A percentile compares a stretch with the other conserved stretches of the same genome.
These are phyloP conservation scores for Dinocampus coccinellae DNA, from an alignment of 2,888 invertebrate genomes.

Conservation along the genomic window DNA sequence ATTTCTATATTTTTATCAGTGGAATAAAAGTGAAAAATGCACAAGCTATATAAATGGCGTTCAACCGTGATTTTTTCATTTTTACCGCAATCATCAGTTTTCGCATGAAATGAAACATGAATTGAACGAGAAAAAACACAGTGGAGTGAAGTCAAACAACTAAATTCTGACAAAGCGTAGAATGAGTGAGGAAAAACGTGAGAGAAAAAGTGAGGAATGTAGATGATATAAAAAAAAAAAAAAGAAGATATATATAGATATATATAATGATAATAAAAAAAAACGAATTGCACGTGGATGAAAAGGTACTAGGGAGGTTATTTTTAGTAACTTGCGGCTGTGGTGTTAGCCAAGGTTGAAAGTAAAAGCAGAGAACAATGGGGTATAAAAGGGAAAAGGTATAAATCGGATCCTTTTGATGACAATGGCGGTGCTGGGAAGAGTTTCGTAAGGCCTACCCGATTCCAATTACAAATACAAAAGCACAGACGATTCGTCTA, in stretches of 20 bases:
- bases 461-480: slow-evolving; percentile 55
- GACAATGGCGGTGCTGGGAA: slow-evolving; percentile 21
- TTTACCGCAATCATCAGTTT: not conserved
- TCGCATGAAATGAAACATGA: not conserved
- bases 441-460: slow-evolving; percentile 27
- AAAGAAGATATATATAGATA: too few relatives aligned
- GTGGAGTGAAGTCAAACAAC: not conserved
- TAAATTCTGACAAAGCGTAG: not conserved
- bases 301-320: slow-evolving; percentile 2
- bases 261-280: too few relatives aligned
- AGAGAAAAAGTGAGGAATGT: not conserved
- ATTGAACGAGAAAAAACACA: not conserved
- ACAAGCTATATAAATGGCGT: not conserved
- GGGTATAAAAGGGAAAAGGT: slow-evolving; percentile 14
- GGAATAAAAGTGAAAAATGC: not conserved
- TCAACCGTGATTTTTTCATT: slow-evolving; percentile 2
- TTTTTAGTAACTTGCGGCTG: slow-evolving; percentile 18
- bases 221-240: not conserved
- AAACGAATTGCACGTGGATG: slow-evolving; percentile 7
- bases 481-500: slow-evolving; percentile 43
- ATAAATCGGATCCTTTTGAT: slow-evolving; percentile 25
- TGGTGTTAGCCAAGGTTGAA: slow-evolving; percentile 12
- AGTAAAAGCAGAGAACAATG: slow-evolving; percentile 31
- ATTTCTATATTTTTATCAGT: not conserved
- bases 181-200: not conserved